Base-by-base conservation (phyloP, 2,888 invertebrate genomes). In the Caenorhabditis virilis region DNA sequence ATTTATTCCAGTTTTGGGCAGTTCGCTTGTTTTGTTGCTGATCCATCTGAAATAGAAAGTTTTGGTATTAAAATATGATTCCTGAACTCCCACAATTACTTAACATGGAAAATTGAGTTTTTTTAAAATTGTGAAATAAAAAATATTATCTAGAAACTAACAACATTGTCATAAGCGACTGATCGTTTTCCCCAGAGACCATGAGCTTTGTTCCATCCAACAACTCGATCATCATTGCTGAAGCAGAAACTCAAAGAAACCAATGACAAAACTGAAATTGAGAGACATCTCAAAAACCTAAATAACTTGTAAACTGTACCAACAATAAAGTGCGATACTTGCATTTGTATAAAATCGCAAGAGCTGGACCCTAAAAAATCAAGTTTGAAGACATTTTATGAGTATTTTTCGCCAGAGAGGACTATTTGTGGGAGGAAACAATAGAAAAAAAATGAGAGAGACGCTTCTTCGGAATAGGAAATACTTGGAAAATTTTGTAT, bases 101-200 rank as follows among this genome's bases (percentile, higher is more conserved):
- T n/a, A n/a, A n/a, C n/a, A n/a, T n/a, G n/a, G n/a, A n/a, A n/a
- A n/a, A n/a, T n/a, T n/a, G n/a, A n/a, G n/a, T n/a, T n/a, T n/a
- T n/a, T n/a, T n/a, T n/a, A n/a, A n/a, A n/a, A n/a, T n/a, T n/a
- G n/a, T n/a, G n/a, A n/a, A n/a, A n/a, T n/a, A n/a, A n/a, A n/a
- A n/a, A n/a, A n/a, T n/a, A n/a, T n/a, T n/a, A n/a, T n/a, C n/a
- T n/a, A n/a, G n/a, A n/a, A n/a, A n/a, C n/a, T 20, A 18, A 42
- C 42, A 13, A 4, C 22, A 42, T 46, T 27, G 15, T 13, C 5
- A 5, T 7, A 5, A n/a, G 36, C 36, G 5, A 16, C 61, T 5
- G 60, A 60, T 46, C 72, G 60, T 55, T 73, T 73, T 41, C 73
- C 73, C 73, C 73, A 73, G 33, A 73, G 45, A 23, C 73, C 73